Base-by-base conservation (phyloP, 2,113 vertebrate species). In the Thunnus thynnus region DNA sequence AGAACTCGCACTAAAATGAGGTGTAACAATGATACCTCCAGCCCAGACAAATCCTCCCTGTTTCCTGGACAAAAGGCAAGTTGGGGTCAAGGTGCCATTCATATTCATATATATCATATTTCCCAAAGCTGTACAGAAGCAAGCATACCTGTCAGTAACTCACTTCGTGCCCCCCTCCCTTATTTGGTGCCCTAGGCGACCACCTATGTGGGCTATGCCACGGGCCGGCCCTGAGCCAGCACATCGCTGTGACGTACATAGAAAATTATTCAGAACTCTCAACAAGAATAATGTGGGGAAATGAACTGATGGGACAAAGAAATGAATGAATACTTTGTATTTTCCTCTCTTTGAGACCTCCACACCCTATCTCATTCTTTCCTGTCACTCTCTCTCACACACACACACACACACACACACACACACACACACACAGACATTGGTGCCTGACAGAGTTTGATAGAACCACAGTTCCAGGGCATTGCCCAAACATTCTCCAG, bases 381-480 rank as follows among this genome's bases (percentile, higher is more conserved):
- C 8, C 32, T 13, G 3, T 71, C 73, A 16, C 50, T 17, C 10
- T 30, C 18, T 51, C 57, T n/a, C 8, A 54, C 32, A 52, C 52
- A 44, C 62, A 48, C 41, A 25, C 60, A 41, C 61, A 56, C 72
- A 50, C 32, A 65, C 58, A 69, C 50, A 51, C 70, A 57, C 61
- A 73, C 58, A 72, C 55, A 44, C 41, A 51, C 30, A 18, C 58
- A 60, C 77, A 32, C 13, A 77, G 63, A 85, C 16, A 76, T 9
- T 47, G 68, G 56, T 85, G 85, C 84, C 57, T 86, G 87, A 87
- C 89, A 81, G 87, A 65, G 69, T 82, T 61, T 72, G 90, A 89
- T 83, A 32, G 75, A 81, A 36, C 72, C 64, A 60, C 14, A 83
- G 85, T 85, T 91, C 58, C 88, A 84, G 78, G 68, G 67, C 83